A percentile compares a stretch with the other conserved stretches of the same genome.
Evolutionary conservation across 2,888 invertebrate genomes (phyloP).

Genomic region (Metallyticus violacea): DNA sequence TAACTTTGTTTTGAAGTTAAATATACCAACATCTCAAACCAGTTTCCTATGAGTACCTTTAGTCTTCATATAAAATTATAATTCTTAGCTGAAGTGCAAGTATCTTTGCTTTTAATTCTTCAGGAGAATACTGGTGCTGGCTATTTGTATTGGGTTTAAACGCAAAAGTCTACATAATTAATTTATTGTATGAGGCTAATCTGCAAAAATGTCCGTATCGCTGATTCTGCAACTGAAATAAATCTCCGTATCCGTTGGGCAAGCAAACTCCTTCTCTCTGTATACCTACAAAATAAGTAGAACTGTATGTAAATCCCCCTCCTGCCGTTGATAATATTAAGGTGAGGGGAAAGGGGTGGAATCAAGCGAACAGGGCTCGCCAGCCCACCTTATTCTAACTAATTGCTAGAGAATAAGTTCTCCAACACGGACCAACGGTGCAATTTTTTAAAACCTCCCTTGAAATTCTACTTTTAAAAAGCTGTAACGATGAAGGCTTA

Average conservation of each 20-base stretch:
- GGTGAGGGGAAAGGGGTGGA: neutral
- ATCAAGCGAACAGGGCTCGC: too few species aligned
- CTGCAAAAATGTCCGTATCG: too few species aligned
- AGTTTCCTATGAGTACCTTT: too few species aligned
- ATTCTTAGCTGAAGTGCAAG: too few species aligned
- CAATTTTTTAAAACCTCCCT: conserved; percentile 17
- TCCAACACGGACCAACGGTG: neutral
- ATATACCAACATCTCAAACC: too few species aligned
- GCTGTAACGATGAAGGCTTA: conserved; percentile 12
- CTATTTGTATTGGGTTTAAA: neutral
- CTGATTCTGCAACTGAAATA: too few species aligned
- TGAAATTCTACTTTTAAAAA: conserved; percentile 19
- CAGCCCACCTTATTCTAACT: neutral
- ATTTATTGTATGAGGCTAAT: too few species aligned
- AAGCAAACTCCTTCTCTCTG: neutral
- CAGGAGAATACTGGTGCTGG: too few species aligned
- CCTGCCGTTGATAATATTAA: neutral
- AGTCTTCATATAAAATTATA: too few species aligned
- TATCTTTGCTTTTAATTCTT: too few species aligned
- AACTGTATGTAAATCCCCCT: neutral
- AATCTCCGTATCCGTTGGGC: too few species aligned
- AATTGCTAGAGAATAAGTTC: conserved; percentile 1
- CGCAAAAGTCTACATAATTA: neutral
- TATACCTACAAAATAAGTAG: neutral
- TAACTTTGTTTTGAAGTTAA: too few species aligned